Evolutionary conservation across 2,888 invertebrate species (phyloP), one percentile per base, ranked within the genome.

Genomic region (Polyploca ridens): DNA sequence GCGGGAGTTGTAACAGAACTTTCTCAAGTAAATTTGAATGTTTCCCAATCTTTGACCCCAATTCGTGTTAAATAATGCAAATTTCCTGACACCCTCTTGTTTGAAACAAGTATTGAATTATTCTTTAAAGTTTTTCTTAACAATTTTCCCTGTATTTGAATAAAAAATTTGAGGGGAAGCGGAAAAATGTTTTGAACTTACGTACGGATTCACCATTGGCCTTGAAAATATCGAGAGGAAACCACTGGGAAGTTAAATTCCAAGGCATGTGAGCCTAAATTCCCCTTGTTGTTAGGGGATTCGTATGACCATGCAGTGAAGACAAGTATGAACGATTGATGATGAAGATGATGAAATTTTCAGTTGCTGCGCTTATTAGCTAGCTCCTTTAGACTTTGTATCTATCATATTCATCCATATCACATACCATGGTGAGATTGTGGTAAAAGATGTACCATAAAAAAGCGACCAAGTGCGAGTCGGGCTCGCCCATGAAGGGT

Each of bases 71-170:
- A 44, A 27, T 41, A 41, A 61, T 61, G 61, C 61, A 61, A 61
- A 61, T 61, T 61, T 16, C 19, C 49, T 27, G 61, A 27, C 61
- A 61, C 41, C 41, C 61, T 44, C 8, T 63, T 62, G 14, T 57
- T 35, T 13, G 35, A 54, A 69, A 64, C 61, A 62, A 66, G 19
- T 54, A 54, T 54, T 54, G 54, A 14, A 10, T 54, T 54, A 35
- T 35, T 35, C 35, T 35, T 46, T n/a, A 46, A 46, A n/a, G 46
- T 14, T 46, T 16, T 16, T 10, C 19, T 54, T 54, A 7, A 19
- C 3, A 1, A 19, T 19, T 54, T 54, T 54, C 19, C 10, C 54
- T 54, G 8, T 16, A 16, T 54, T 19, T 54, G 1, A 54, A 49
- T 5, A 16, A 5, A 16, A 16, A n/a, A 49, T 46, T 46, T 14